phyloP scores from a whole-genome alignment of 1,140 invertebrate genomes.

The Rhopalosiphum padi region DNA sequence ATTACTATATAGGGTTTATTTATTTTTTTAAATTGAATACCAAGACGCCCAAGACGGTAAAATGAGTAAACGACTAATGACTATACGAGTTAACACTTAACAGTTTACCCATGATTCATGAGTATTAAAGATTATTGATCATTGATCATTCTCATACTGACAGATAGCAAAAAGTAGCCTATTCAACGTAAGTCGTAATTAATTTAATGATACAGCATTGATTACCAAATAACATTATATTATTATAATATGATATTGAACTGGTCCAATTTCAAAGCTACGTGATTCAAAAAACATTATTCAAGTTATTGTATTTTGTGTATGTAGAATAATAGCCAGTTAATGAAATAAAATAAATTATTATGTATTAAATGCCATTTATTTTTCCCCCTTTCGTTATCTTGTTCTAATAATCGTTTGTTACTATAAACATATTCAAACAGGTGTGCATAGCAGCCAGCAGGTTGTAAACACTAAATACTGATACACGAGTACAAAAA shows the following conservation, averaged over 20 bases:
- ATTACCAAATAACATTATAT: background rate
- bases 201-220: background rate
- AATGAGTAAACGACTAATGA: no score
- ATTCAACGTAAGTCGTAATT: background rate
- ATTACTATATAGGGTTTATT: background rate
- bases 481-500: background rate
- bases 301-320: background rate
- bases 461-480: constrained; percentile 14
- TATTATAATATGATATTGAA: background rate
- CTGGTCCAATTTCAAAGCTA: background rate
- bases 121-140: background rate
- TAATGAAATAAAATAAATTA: background rate
- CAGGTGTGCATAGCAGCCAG: background rate
- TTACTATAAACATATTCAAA: background rate
- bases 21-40: background rate
- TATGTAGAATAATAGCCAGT: background rate
- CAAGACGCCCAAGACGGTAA: background rate
- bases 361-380: background rate
- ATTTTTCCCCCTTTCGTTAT: background rate
- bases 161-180: background rate
- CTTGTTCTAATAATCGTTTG: background rate
- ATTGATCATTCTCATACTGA: background rate
- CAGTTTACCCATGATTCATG: background rate
- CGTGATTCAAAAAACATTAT: background rate
- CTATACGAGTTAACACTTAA: background rate